Percentiles rank a stretch among this genome's conserved stretches.
phyloP scores from a whole-genome alignment of 2,113 vertebrate species.

The Pelobates fuscus region DNA sequence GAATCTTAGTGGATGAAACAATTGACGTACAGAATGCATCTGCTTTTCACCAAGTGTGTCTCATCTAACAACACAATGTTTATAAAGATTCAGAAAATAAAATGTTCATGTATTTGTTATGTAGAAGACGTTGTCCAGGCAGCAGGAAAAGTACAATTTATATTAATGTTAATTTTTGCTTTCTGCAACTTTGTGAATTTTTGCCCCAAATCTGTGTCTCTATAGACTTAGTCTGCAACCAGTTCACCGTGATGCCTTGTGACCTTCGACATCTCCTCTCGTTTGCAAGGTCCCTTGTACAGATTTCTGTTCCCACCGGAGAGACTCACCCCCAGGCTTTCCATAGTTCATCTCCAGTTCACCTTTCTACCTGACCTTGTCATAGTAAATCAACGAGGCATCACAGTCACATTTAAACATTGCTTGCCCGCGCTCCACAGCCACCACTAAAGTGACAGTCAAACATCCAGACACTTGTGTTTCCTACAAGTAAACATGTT shows the following conservation, averaged over 20 bases:
- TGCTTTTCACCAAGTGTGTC: no score
- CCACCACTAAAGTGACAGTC: background rate
- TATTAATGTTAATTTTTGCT: background rate
- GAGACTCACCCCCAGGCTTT: background rate
- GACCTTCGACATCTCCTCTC: background rate
- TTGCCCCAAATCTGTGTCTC: background rate
- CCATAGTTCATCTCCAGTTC: background rate
- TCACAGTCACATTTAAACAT: background rate
- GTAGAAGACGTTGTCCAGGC: no score
- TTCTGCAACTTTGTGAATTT: background rate
- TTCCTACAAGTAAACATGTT: background rate
- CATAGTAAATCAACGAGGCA: constrained; percentile 7
- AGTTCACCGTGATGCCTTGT: background rate
- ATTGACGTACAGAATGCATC: no score
- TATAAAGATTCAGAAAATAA: no score
- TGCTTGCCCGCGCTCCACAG: background rate
- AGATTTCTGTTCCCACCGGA: background rate
- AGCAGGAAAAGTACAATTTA: background rate
- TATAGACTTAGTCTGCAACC: no score
- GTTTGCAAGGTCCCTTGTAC: background rate
- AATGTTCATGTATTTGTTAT: no score
- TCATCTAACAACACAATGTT: no score
- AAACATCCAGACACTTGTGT: background rate
- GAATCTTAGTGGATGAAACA: no score
- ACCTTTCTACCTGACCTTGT: constrained; percentile 22